These are phyloP conservation scores for Cataglyphis altisquamis DNA, from an alignment of 2,888 invertebrate genomes.

Conservation along the genomic window DNA sequence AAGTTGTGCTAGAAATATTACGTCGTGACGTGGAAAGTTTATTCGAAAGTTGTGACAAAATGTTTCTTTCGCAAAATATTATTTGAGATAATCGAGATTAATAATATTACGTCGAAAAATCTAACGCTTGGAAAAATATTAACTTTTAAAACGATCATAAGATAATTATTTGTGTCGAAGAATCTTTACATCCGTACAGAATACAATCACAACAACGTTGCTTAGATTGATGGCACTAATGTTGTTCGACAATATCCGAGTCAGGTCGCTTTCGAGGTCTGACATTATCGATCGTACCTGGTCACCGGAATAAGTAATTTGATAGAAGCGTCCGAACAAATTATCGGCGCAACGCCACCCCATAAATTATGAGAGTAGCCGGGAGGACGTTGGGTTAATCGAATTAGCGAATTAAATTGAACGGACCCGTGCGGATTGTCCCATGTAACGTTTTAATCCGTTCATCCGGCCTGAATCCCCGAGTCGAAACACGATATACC, in stretches of 20 bases:
- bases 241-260: conserved; percentile 30
- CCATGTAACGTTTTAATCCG: conserved; percentile 62
- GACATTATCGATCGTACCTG: conserved; percentile 22
- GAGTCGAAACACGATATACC: conserved; percentile 44
- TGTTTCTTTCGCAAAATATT: background rate
- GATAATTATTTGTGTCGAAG: background rate
- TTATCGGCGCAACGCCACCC: conserved; percentile 25
- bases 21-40: no score
- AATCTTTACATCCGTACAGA: background rate
- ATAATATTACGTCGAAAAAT: background rate
- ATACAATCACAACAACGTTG: background rate
- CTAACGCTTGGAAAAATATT: background rate
- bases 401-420: conserved; percentile 66
- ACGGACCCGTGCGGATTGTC: conserved; percentile 52
- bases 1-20: conserved; percentile 80
- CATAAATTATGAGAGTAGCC: conserved; percentile 57
- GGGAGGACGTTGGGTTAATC: conserved; percentile 48
- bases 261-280: conserved; percentile 4
- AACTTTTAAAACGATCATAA: background rate
- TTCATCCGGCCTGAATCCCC: conserved; percentile 53
- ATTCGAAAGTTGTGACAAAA: background rate
- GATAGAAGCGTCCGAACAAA: conserved; percentile 32
- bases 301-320: conserved; percentile 54
- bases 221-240: conserved; percentile 14
- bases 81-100: background rate